Conservation (phyloP, 2,113 vertebrate genomes). For the Pionites leucogaster region DNA sequence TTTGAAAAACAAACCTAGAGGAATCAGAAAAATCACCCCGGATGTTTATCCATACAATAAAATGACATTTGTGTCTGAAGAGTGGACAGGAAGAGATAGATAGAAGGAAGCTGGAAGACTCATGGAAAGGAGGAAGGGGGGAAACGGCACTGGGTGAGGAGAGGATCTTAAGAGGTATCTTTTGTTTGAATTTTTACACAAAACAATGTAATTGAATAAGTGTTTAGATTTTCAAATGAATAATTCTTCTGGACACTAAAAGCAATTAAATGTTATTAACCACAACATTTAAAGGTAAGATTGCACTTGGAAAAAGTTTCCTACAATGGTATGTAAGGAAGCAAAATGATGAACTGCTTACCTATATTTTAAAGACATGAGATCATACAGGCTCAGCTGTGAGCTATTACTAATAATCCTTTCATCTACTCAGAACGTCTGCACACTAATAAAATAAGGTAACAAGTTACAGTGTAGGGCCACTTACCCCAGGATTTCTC, state of each 20-base stretch:
- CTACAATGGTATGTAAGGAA: neutral
- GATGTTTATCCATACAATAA: neutral
- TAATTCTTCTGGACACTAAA: neutral
- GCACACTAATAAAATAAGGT: neutral
- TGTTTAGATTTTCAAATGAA: neutral
- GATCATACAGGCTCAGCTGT: neutral
- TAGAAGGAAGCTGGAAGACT: neutral
- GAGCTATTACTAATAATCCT: conserved; percentile 48
- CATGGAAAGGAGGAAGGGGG: neutral
- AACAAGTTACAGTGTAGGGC: neutral
- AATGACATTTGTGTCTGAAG: neutral
- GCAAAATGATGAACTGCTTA: conserved; percentile 18
- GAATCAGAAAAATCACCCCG: neutral
- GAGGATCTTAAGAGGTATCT: neutral
- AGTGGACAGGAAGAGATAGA: neutral
- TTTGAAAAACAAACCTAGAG: neutral
- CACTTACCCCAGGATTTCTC: neutral
- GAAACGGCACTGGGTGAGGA: neutral
- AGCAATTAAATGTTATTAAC: neutral
- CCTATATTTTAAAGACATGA: neutral
- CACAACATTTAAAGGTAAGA: neutral
- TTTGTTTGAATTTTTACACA: neutral
- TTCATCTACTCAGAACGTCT: conserved; percentile 1
- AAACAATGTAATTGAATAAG: neutral
- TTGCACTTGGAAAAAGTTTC: neutral